Base-by-base conservation (phyloP, 1,140 invertebrate species). In the Eurosta solidaginis region DNA sequence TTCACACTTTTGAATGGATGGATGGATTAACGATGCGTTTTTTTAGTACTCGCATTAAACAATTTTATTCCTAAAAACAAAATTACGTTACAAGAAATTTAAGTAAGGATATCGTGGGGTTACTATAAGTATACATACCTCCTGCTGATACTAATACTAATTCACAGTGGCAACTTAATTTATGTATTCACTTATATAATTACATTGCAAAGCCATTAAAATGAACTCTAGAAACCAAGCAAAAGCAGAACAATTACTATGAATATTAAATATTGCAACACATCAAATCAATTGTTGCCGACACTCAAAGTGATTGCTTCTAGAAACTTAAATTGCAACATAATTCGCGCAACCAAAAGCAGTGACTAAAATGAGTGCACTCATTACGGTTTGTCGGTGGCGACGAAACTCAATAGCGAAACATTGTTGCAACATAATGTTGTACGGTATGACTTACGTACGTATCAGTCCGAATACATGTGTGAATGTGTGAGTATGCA, bases 231-330 rank as follows among this genome's bases (percentile, higher is more conserved):
- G 17, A 22, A 42, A 40, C 59, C n/a, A 40, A 3, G n/a, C 7
- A 14, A 40, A 22, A 42, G 33, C 33, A 63, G 33, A 36, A 33
- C 33, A 68, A 68, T 40, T 33, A 40, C 59, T 68, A 68, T n/a
- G n/a, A n/a, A n/a, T n/a, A n/a, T 68, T 68, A 68, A 20, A 68
- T 68, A 22, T 68, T 68, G 59, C 59, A 68, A 68, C 59, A 68
- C 36, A 20, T 20, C n/a, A 68, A 68, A 68, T 68, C 59, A 68
- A 40, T 68, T 40, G 20, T 68, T 42, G 59, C 59, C 59, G 59
- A 68, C 59, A 68, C 59, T 68, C 33, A 68, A 68, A 68, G 59
- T 68, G 59, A 40, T 42, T 68, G 59, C 59, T 10, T 12, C 33
- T 36, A 68, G 33, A 68, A 22, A 27, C 27, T 20, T 20, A 40